Conservation (phyloP, 2,888 invertebrate genomes). For the Metacarcinus magister region DNA sequence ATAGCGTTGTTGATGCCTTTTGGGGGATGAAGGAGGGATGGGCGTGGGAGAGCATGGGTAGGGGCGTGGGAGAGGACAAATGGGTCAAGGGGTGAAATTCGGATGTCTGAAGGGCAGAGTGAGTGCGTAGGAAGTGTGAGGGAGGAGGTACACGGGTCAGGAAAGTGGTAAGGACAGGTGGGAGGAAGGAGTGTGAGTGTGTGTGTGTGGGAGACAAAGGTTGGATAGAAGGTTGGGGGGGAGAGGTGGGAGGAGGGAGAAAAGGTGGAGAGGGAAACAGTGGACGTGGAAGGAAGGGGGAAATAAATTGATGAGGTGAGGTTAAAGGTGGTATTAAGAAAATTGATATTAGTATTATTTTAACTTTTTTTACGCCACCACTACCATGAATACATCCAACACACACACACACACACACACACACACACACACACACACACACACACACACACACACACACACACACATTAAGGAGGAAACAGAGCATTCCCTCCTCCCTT, state of each 20-base stretch:
- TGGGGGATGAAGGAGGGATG: background rate
- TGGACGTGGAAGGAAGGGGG: background rate
- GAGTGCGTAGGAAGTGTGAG: too few relatives aligned
- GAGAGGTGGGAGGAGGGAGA: background rate
- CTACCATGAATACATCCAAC: background rate
- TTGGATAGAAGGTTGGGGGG: background rate
- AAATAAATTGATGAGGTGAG: background rate
- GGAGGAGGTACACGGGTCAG: too few relatives aligned
- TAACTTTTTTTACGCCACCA: background rate
- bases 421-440: background rate
- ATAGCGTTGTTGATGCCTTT: constrained; percentile 7
- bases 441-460: background rate
- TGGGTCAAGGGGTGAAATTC: too few relatives aligned
- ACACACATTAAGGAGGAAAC: too few relatives aligned
- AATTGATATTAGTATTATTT: too few relatives aligned
- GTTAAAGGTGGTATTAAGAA: background rate
- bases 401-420: background rate
- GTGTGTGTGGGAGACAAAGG: too few relatives aligned
- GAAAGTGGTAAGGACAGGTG: too few relatives aligned
- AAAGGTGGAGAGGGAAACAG: background rate
- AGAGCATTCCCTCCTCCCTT: background rate
- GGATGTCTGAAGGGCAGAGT: too few relatives aligned
- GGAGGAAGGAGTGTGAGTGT: too few relatives aligned
- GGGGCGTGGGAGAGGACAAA: too few relatives aligned
- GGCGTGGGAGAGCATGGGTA: too few relatives aligned